A percentile compares a stretch with the other conserved stretches of the same genome.
These are phyloP conservation scores for Drosophila mojavensis DNA, from an alignment of 1,140 invertebrate species.

Conservation along the genomic window DNA sequence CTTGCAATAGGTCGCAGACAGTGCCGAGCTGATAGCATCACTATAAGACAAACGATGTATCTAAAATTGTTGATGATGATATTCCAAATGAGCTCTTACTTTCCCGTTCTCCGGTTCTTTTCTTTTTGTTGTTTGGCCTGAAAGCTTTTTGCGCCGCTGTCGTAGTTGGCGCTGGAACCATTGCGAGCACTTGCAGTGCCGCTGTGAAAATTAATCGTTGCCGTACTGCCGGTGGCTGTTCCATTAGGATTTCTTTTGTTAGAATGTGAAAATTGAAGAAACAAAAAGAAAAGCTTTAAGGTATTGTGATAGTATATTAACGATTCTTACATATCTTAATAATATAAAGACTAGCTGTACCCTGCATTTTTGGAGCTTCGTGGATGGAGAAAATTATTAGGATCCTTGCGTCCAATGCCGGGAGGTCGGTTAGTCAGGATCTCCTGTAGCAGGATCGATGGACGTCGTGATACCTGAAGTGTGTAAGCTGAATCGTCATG, in stretches of 20 bases:
- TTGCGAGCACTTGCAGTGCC: constrained; percentile 60
- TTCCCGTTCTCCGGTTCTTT: constrained; percentile 82
- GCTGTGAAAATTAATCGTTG: constrained; percentile 73
- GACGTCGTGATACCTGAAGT: constrained; percentile 76
- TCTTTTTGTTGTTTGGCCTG: constrained; percentile 72
- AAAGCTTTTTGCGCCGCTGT: constrained; percentile 67
- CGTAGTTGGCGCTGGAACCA: constrained; percentile 60
- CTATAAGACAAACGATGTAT: constrained; percentile 53
- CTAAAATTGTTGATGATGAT: neutral
- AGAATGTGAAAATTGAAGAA: neutral
- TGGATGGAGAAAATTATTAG: constrained; percentile 55
- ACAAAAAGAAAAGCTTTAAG: neutral
- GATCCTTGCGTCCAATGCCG: constrained; percentile 77
- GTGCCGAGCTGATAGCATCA: constrained; percentile 84
- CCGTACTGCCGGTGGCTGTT: constrained; percentile 74
- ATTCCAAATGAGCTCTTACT: constrained; percentile 68
- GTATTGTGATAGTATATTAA: neutral
- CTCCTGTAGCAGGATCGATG: constrained; percentile 79
- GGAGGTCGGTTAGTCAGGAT: constrained; percentile 83
- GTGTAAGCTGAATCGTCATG: constrained; percentile 66
- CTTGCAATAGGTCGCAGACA: constrained; percentile 91
- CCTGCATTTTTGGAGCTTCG: constrained; percentile 61
- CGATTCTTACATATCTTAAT: neutral
- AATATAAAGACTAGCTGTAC: constrained; percentile 43
- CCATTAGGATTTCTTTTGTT: constrained; percentile 59